A percentile compares a stretch with the other conserved stretches of the same genome.
These are phyloP conservation scores for Trachelipus rathkii DNA, from an alignment of 1,140 invertebrate genomes.

Conservation along the genomic window DNA sequence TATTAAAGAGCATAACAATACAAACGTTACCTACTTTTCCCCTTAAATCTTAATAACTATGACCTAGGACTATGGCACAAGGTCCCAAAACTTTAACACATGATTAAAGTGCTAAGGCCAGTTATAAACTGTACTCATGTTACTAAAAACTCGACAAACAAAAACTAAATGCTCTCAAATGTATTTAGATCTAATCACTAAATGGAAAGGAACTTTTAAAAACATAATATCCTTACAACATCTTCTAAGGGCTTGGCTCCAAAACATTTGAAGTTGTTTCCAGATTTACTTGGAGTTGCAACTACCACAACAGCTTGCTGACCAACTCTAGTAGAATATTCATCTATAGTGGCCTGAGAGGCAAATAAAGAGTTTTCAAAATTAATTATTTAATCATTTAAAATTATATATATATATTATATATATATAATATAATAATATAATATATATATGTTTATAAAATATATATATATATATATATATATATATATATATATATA, in stretches of 20 bases:
- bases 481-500: conserved; percentile 32
- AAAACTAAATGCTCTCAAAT: no score
- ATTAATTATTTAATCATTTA: no score
- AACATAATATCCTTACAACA: conserved; percentile 60
- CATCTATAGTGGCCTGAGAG: conserved; percentile 85
- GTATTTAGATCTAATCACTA: no score
- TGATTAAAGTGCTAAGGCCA: no score
- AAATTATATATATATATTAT: conserved; percentile 24
- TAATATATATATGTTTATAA: background rate
- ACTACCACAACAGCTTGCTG: conserved; percentile 94
- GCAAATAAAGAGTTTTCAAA: background rate
- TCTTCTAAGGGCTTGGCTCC: conserved; percentile 94
- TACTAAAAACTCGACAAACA: no score
- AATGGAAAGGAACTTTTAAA: no score
- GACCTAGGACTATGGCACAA: no score
- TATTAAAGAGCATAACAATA: no score
- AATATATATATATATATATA: conserved; percentile 28
- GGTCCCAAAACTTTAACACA: no score
- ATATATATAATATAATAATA: conserved; percentile 28
- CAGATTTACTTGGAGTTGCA: conserved; percentile 92
- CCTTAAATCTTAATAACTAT: no score
- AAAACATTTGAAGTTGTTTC: conserved; percentile 87
- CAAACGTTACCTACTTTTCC: no score
- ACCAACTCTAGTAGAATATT: conserved; percentile 94
- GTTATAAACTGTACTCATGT: no score